Evolutionary conservation across 2,888 invertebrate genomes (phyloP).

Genomic region (Agonopterix alstromeriana): DNA sequence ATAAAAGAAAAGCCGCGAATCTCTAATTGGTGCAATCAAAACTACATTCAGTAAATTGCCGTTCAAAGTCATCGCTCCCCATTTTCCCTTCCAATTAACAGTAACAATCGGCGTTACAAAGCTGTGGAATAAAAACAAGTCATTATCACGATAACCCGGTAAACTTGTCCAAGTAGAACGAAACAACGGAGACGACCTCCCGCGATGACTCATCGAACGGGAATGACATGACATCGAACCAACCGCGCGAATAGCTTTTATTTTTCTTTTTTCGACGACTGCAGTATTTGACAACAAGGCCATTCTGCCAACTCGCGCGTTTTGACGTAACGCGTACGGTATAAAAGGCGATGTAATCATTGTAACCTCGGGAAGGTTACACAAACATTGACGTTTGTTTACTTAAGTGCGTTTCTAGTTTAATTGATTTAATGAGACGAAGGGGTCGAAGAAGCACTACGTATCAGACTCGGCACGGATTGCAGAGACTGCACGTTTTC

Average conservation of each 20-base stretch:
- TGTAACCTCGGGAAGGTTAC: slow-evolving; percentile 34
- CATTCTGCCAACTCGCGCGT: slow-evolving; percentile 24
- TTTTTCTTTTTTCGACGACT: slow-evolving; percentile 25
- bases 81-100: background rate
- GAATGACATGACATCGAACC: slow-evolving; percentile 34
- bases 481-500: slow-evolving; percentile 10
- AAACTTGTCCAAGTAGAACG: slow-evolving; percentile 18
- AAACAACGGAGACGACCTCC: slow-evolving; percentile 31
- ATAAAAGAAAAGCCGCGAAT: background rate
- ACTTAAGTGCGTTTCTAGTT: slow-evolving; percentile 28
- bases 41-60: slow-evolving; percentile 2
- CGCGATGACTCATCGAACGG: slow-evolving; percentile 41
- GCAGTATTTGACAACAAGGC: slow-evolving; percentile 33
- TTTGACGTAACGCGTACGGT: slow-evolving; percentile 33
- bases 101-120: slow-evolving; percentile 27
- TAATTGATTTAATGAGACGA: slow-evolving; percentile 37
- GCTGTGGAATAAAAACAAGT: slow-evolving; percentile 47
- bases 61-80: background rate
- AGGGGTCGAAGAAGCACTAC: slow-evolving; percentile 29
- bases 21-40: slow-evolving; percentile 2
- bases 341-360: slow-evolving; percentile 34
- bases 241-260: slow-evolving; percentile 25
- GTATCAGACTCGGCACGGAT: slow-evolving; percentile 5
- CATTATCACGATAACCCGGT: slow-evolving; percentile 49
- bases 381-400: slow-evolving; percentile 21